Percentiles rank a stretch among this genome's conserved stretches.
These are phyloP conservation scores for Dromaius novaehollandiae DNA, from an alignment of 2,113 vertebrate genomes.

Conservation along the genomic window DNA sequence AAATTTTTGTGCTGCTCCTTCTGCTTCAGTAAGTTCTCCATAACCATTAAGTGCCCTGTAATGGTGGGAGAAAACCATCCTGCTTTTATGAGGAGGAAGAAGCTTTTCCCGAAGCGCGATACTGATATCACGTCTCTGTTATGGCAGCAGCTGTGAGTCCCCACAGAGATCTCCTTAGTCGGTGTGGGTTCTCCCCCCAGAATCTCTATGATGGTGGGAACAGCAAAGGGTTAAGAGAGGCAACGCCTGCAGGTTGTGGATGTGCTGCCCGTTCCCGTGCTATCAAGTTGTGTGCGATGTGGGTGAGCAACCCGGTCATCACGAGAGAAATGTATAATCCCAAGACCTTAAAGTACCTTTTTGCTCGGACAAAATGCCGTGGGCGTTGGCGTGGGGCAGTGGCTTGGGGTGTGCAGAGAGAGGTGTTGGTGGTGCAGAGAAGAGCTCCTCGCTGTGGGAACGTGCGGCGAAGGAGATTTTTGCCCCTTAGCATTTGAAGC, in stretches of 20 bases:
- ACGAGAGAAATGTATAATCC: background rate
- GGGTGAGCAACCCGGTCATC: background rate
- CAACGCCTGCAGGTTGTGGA: background rate
- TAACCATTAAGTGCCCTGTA: background rate
- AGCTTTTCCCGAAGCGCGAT: background rate
- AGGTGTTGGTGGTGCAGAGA: background rate
- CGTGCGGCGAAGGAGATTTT: accelerated
- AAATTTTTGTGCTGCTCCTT: background rate
- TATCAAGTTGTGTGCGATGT: accelerated
- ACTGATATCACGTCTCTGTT: accelerated
- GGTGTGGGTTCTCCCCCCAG: no score
- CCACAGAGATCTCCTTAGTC: background rate
- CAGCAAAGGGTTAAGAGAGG: background rate
- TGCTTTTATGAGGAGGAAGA: background rate
- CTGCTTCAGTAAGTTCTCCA: accelerated
- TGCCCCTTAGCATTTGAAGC: background rate
- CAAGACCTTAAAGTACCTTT: background rate
- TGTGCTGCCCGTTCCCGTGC: background rate
- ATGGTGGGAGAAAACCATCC: background rate
- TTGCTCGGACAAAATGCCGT: background rate
- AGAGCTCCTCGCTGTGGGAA: background rate
- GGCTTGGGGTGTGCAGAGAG: background rate
- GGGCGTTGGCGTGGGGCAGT: no score
- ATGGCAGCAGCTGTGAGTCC: accelerated
- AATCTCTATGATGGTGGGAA: background rate